Conservation (phyloP, 2,888 invertebrate genomes). For the Plagiodera versicolora region DNA sequence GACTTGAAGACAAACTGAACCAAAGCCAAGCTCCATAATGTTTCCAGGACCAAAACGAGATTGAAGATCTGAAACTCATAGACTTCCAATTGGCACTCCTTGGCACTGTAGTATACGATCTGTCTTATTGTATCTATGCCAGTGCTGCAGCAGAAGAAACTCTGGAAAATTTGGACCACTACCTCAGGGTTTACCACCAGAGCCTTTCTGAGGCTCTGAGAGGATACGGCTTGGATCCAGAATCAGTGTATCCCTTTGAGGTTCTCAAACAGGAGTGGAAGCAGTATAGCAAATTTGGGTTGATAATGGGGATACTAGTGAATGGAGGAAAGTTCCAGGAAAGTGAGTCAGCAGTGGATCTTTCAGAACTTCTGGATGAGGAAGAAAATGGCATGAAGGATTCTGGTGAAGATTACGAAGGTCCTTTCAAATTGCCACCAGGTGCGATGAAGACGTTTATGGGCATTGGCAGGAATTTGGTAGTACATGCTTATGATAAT, state of each 20-base stretch:
- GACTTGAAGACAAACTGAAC: too few species aligned
- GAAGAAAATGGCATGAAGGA: too few species aligned
- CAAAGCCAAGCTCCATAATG: not conserved
- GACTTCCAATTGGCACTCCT: slow-evolving; percentile 4
- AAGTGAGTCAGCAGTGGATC: too few species aligned
- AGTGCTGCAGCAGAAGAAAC: not conserved
- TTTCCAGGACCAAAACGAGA: not conserved
- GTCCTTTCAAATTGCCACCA: too few species aligned
- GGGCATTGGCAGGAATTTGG: too few species aligned
- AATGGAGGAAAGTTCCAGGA: too few species aligned
- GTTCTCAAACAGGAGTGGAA: slow-evolving; percentile 23
- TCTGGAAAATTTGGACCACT: not conserved
- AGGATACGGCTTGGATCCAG: slow-evolving; percentile 33
- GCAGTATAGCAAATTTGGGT: slow-evolving; percentile 16
- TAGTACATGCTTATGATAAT: too few species aligned
- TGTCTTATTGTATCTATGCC: slow-evolving; percentile 9
- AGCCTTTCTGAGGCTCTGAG: too few species aligned
- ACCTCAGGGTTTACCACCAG: too few species aligned
- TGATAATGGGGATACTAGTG: slow-evolving; percentile 19
- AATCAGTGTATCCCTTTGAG: slow-evolving; percentile 31
- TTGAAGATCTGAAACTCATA: not conserved
- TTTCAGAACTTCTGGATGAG: too few species aligned
- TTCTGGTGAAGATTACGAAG: too few species aligned
- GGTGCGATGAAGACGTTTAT: too few species aligned
- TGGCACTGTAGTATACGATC: not conserved